Base-by-base conservation (phyloP, 2,888 invertebrate species). In the Eupithecia exiguata region DNA sequence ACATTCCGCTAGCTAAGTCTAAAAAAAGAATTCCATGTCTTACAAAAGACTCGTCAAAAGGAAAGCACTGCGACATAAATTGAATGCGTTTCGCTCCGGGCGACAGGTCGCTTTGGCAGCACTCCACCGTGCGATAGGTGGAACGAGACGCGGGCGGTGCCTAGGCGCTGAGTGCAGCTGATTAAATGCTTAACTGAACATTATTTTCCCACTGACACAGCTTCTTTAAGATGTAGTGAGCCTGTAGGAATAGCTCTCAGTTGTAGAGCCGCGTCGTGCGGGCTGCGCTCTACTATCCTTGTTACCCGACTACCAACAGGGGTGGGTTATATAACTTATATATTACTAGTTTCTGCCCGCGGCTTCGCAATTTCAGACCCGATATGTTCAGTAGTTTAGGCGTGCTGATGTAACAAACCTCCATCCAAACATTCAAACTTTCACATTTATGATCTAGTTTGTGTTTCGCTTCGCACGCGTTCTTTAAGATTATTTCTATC, bases 81-180 rank as follows among this genome's bases (percentile, higher is more conserved):
- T 79, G 78, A 68, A 30, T 68, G 71, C 69, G 46, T 72, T 79
- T 81, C 82, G 80, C 79, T 21, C 81, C 62, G 67, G 66, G 21
- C 66, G 90, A 88, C 90, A 88, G 88, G 83, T 87, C 85, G 88
- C 89, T 90, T 90, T 90, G 90, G 91, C 90, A 89, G 78, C 68
- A 85, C 84, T 88, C 89, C 89, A 30, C 46, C 75, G 67, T 61
- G 69, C 72, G 70, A 71, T 74, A 85, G 85, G 87, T 85, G 81
- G 77, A 82, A 83, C 82, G 83, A 81, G 7, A 30, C 61, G 16
- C 30, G 21, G 30, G 30, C 16, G 21, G 16, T 18, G 61, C 6
- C 9, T n/a, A n/a, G 3, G 1, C 7, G 16, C 30, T 62, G 74
- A 14, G 12, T 16, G 12, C 53, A 53, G 63, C 70, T 74, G 74